phyloP scores from a whole-genome alignment of 2,113 vertebrate species.

The human region GRCh38 chr5:144533001-144533500 shows the following conservation, averaged over 20 bases:
- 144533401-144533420: too few relatives aligned
- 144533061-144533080: background rate
- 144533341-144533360: background rate
- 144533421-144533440: too few relatives aligned
- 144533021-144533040: slow-evolving; percentile 1
- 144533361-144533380: background rate
- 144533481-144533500: too few relatives aligned
- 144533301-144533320: background rate
- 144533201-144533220: background rate
- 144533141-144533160: background rate
- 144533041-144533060: background rate
- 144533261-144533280: background rate
- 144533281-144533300: background rate
- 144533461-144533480: too few relatives aligned
- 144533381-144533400: background rate
- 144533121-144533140: background rate
- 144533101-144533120: background rate
- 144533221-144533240: background rate
- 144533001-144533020: background rate
- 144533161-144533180: background rate
- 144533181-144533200: background rate
- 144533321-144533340: background rate
- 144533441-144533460: too few relatives aligned
- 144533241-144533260: background rate
- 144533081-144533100: background rate